A percentile compares a stretch with the other conserved stretches of the same genome.
These are phyloP conservation scores for Perizoma flavofasciatum DNA, from an alignment of 2,888 invertebrate genomes.

Conservation along the genomic window DNA sequence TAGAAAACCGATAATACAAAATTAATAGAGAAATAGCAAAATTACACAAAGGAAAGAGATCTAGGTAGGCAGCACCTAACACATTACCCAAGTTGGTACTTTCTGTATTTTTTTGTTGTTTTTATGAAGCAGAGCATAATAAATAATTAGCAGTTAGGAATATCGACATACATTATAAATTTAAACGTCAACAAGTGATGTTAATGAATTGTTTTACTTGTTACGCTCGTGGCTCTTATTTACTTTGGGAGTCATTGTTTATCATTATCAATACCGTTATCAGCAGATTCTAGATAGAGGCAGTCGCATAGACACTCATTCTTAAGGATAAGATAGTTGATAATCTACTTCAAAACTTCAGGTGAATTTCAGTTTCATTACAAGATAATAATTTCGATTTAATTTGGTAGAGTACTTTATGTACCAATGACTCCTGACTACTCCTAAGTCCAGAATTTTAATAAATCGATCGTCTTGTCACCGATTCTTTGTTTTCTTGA, in stretches of 20 bases:
- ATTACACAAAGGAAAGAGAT: too few relatives aligned
- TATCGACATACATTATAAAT: not conserved
- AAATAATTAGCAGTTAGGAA: too few relatives aligned
- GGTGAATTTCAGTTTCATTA: not conserved
- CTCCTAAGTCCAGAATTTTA: too few relatives aligned
- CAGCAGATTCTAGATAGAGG: not conserved
- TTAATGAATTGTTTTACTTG: slow-evolving; percentile 3
- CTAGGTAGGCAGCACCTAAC: too few relatives aligned
- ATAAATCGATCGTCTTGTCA: too few relatives aligned
- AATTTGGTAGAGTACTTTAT: too few relatives aligned
- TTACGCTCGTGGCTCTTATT: slow-evolving; percentile 9
- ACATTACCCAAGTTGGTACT: too few relatives aligned
- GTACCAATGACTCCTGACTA: too few relatives aligned
- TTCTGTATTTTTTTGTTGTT: too few relatives aligned
- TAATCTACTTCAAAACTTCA: slow-evolving; percentile 7
- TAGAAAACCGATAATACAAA: not conserved
- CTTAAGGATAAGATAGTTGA: slow-evolving; percentile 4
- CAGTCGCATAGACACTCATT: not conserved
- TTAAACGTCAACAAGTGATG: slow-evolving; percentile 1
- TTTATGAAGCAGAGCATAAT: too few relatives aligned
- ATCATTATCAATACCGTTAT: slow-evolving; percentile 13
- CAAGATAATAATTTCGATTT: not conserved
- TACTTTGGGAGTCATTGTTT: slow-evolving; percentile 12
- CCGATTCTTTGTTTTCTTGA: too few relatives aligned
- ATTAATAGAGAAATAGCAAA: too few relatives aligned